Evolutionary conservation across 2,888 invertebrate species (phyloP), one percentile per base, ranked within the genome.

Genomic region (Microctonus hyperodae): DNA sequence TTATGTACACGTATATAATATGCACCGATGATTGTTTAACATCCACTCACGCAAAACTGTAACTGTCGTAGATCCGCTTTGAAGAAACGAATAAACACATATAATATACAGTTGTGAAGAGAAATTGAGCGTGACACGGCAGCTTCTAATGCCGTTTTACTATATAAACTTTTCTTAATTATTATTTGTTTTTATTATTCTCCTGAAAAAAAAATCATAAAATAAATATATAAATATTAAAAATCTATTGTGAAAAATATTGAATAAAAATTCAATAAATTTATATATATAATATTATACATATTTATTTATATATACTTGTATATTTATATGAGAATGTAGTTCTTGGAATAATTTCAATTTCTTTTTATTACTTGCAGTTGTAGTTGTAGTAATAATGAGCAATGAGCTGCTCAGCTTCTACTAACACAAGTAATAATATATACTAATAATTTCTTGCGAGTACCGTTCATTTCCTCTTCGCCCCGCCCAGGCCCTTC

Each of bases 401-500:
- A 60, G 28, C 4, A 60, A 53, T 33, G 37, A 59, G 28, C 35
- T 37, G 20, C 23, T 44, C 62, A 37, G 53, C 53, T 62, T 62
- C 37, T 28, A 23, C 37, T 37, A 51, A 53, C 25, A 40, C 62
- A 53, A 35, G 51, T 62, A 62, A 3, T 28, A 28, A 28, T 28
- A n/a, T n/a, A n/a, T n/a, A n/a, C 37, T 62, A 16, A 51, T 20
- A 16, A 62, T 62, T 37, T 62, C 62, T 20, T 16, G 63, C 35
- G 51, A 56, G 59, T 67, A 68, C 64, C 35, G 65, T 67, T 65
- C 65, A 25, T 51, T 51, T 57, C 33, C 64, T 62, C 50, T 57
- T 65, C 65, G 68, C 72, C 72, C 73, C 70, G 58, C 73, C 71
- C 69, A 69, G 71, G 67, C 65, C 69, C 72, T 73, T 69, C 72